These are phyloP conservation scores for Norana najaformis DNA, from an alignment of 2,888 invertebrate species.

Conservation along the genomic window DNA sequence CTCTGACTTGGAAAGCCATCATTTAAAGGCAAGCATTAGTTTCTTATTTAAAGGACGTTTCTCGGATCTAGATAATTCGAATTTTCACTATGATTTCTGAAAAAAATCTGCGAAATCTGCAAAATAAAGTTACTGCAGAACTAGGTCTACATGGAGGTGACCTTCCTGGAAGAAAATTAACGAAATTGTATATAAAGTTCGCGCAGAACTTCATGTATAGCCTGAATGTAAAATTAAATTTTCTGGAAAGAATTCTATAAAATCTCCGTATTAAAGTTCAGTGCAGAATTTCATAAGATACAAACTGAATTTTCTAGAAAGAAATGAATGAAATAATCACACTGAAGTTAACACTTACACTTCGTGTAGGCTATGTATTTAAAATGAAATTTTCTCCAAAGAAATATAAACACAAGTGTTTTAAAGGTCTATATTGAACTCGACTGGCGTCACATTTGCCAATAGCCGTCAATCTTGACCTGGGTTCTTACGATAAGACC, in stretches of 20 bases:
- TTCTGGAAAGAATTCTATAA: background rate
- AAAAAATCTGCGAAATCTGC: background rate
- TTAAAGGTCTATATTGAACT: no score
- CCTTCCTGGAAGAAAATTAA: no score
- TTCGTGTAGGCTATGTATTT: no score
- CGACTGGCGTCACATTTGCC: background rate
- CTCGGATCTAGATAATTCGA: background rate
- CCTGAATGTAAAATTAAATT: background rate
- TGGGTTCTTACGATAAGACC: background rate
- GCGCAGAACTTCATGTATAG: no score
- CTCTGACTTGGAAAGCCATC: background rate
- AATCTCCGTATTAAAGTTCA: no score
- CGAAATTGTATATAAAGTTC: no score
- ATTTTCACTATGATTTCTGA: background rate
- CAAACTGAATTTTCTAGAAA: no score
- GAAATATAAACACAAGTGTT: no score
- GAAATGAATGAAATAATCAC: no score
- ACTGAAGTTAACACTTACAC: no score
- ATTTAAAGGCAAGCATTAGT: background rate
- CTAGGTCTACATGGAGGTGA: no score
- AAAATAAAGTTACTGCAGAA: background rate
- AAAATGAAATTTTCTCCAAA: background rate
- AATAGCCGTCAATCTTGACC: background rate
- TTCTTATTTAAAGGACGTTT: background rate
- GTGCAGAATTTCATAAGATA: no score